phyloP scores from a whole-genome alignment of 2,113 vertebrate genomes.

The Ranitomeya variabilis region DNA sequence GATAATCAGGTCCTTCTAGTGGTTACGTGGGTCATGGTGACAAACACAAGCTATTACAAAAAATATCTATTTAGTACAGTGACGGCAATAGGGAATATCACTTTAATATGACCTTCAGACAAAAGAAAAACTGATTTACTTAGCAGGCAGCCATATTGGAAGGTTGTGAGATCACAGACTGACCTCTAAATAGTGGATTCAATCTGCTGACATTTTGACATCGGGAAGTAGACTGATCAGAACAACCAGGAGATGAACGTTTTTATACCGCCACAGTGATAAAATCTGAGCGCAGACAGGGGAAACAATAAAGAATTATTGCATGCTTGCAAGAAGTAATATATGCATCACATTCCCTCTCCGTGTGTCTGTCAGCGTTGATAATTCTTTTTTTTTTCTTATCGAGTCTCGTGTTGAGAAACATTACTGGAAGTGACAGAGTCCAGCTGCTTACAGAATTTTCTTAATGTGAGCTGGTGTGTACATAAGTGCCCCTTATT shows the following conservation, averaged over 20 bases:
- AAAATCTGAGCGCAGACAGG: neutral
- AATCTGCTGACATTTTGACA: neutral
- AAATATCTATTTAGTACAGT: neutral
- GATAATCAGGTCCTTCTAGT: neutral
- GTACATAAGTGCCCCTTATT: neutral
- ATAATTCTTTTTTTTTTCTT: neutral
- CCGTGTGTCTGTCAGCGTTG: neutral
- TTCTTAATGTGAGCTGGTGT: neutral
- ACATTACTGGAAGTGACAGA: neutral
- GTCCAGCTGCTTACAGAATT: neutral
- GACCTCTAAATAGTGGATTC: neutral
- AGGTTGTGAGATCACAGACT: neutral
- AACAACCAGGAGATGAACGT: neutral
- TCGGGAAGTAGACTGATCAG: neutral
- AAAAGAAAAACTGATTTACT: neutral
- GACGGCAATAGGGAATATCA: neutral
- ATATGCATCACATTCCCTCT: neutral
- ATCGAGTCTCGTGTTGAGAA: neutral
- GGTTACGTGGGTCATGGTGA: neutral
- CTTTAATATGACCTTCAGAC: neutral
- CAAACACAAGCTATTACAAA: neutral
- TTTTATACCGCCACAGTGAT: neutral
- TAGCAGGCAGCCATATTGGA: neutral
- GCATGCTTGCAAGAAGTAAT: neutral
- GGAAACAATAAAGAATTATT: neutral